Evolutionary conservation across 2,797 vertebrate species (phyloP).

Genomic region (Borostomias antarcticus): DNA sequence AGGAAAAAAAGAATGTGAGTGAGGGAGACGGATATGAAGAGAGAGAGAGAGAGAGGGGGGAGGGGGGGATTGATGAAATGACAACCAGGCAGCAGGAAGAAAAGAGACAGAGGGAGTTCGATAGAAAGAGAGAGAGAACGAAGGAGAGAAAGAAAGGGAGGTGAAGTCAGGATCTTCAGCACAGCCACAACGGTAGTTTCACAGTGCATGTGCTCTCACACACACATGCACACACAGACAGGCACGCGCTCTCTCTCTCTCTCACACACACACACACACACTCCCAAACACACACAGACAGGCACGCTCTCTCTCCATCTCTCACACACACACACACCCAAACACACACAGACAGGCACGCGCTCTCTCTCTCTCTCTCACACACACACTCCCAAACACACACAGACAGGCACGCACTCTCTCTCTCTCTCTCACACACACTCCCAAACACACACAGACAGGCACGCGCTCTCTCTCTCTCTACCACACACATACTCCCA

Average conservation of each 20-base stretch:
- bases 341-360: no score
- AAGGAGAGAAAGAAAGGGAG: neutral
- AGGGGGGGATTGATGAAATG: no score
- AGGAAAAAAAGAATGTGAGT: neutral
- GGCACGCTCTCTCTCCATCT: no score
- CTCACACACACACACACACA: slow-evolving; percentile 29
- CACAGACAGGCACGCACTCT: neutral
- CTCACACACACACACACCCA: neutral
- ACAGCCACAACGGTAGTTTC: no score
- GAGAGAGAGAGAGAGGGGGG: neutral
- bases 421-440: slow-evolving; percentile 9
- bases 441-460: neutral
- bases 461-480: slow-evolving; percentile 2
- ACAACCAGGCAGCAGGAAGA: no score
- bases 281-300: no score
- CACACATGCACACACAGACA: slow-evolving; percentile 26
- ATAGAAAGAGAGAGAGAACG: neutral
- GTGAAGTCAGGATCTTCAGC: neutral
- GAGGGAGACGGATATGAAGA: no score
- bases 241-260: slow-evolving; percentile 10
- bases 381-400: slow-evolving; percentile 3
- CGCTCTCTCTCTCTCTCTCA: slow-evolving; percentile 35
- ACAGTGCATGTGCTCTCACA: slow-evolving; percentile 59
- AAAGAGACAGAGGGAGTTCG: no score
- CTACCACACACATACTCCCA: slow-evolving; percentile 28